phyloP scores from a whole-genome alignment of 2,113 vertebrate genomes.

The Notarius quadriscutis region DNA sequence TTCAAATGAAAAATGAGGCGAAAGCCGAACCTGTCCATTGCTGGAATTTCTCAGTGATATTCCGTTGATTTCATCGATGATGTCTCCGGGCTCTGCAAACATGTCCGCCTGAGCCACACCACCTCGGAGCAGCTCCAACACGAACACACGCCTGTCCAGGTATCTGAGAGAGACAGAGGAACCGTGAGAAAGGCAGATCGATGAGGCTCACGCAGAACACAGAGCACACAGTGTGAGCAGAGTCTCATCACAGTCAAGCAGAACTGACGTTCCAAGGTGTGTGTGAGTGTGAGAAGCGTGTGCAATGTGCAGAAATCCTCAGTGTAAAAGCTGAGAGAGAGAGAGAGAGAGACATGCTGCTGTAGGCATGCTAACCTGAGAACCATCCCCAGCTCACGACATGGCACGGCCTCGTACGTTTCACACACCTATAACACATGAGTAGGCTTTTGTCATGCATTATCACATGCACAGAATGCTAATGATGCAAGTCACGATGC shows the following conservation, averaged over 20 bases:
- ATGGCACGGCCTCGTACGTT: conserved; percentile 76
- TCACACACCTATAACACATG: conserved; percentile 74
- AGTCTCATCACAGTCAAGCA: background rate
- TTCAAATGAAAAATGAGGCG: background rate
- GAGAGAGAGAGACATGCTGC: background rate
- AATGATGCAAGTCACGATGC: background rate
- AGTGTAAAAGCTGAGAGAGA: conserved; percentile 1
- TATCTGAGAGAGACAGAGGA: conserved; percentile 64
- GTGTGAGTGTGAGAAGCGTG: background rate
- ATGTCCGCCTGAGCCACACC: conserved; percentile 75
- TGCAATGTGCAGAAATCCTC: background rate
- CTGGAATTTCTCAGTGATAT: conserved; percentile 73
- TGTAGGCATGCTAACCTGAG: conserved; percentile 69
- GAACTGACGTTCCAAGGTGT: background rate
- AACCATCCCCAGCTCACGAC: conserved; percentile 71
- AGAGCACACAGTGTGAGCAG: background rate
- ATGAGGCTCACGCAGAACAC: background rate
- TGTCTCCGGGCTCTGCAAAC: conserved; percentile 72
- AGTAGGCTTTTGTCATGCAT: conserved; percentile 39
- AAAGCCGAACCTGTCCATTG: conserved; percentile 69
- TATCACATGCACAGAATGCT: conserved; percentile 14
- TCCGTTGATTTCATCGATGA: conserved; percentile 82
- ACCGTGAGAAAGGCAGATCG: background rate
- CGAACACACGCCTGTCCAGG: conserved; percentile 73
- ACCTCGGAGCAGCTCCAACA: conserved; percentile 69